These are phyloP conservation scores for Meteorus sp. DNA, from an alignment of 1,140 invertebrate genomes.

Conservation along the genomic window DNA sequence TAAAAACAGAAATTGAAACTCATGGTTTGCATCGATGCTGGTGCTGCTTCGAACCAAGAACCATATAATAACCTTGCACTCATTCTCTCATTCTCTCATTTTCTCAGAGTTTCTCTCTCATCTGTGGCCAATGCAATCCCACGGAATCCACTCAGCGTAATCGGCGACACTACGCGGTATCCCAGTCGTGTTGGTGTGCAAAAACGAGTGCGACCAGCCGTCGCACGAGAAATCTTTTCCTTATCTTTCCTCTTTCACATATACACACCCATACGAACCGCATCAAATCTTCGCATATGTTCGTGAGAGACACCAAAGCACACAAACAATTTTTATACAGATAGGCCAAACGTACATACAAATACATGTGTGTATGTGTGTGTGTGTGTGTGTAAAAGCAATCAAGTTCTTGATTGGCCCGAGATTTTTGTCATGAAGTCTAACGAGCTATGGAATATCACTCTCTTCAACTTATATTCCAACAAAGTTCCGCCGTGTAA, in stretches of 20 bases:
- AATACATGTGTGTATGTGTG: too few relatives aligned
- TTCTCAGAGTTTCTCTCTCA: background rate
- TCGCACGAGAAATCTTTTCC: constrained; percentile 15
- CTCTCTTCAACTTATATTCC: background rate
- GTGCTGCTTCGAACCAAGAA: background rate
- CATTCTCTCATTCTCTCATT: too few relatives aligned
- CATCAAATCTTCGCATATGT: too few relatives aligned
- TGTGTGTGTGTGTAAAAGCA: background rate
- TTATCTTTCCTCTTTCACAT: constrained; percentile 20
- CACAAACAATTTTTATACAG: too few relatives aligned
- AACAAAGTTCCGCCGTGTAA: too few relatives aligned
- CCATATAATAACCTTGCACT: background rate
- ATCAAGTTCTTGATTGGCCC: constrained; percentile 14
- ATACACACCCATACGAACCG: background rate
- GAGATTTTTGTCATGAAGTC: background rate
- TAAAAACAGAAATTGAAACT: background rate
- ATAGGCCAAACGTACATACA: too few relatives aligned
- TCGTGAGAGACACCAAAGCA: too few relatives aligned
- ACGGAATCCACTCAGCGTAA: constrained; percentile 49
- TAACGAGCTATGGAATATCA: background rate
- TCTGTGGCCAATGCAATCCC: constrained; percentile 36
- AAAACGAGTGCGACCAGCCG: background rate
- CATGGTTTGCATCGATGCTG: background rate
- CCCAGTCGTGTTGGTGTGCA: background rate
- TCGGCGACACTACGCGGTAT: constrained; percentile 33